Evolutionary conservation across 2,113 vertebrate species (phyloP), one percentile per base, ranked within the genome.

Genomic region (Cercopithecus mona): DNA sequence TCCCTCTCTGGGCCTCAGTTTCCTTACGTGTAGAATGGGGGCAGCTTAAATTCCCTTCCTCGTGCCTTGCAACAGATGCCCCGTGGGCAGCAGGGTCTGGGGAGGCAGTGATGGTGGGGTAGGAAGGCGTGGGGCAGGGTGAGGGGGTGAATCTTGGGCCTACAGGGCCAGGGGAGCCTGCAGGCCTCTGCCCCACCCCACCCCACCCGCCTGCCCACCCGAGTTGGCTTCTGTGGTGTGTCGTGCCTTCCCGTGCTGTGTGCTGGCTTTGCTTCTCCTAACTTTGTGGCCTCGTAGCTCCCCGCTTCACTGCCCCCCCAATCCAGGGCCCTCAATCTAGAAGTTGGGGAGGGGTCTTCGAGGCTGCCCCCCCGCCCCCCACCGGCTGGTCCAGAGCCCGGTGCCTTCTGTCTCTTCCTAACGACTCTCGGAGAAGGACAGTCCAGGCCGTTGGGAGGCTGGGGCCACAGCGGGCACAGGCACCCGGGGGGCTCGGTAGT

Each of bases 111-210:
- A 17, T 38, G 75, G 57, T 7, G 43, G 66, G 72, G 18, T 48
- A 20, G 93, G 81, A 40, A 83, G 96, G 76, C 1, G 9, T 1
- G 22, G 82, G 90, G 88, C 55, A 8, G 70, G 70, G 90, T 64
- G 38, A 48, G 32, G 76, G 61, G 89, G 87, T 94, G 92, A 9
- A 83, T 87, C 79, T 92, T 35, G 97, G 96, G 94, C 96, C 96
- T 88, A 27, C 88, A 96, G 96, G 97, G 92, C 96, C 17, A 88
- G 96, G 98, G 98, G 97, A 97, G 97, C 97, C 97, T 96, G 97
- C 86, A 94, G 97, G 97, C 97, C 97, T 86, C 91, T 8, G 94
- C 92, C 98, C 68, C 81, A 0, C 90, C 87, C 93, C 76, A 0
- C 59, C 86, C 2, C 2, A 1, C 1, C 40, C 18, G 52, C 75